Conservation (phyloP, 2,797 vertebrate species). For the Acanthurus leucopareius region DNA sequence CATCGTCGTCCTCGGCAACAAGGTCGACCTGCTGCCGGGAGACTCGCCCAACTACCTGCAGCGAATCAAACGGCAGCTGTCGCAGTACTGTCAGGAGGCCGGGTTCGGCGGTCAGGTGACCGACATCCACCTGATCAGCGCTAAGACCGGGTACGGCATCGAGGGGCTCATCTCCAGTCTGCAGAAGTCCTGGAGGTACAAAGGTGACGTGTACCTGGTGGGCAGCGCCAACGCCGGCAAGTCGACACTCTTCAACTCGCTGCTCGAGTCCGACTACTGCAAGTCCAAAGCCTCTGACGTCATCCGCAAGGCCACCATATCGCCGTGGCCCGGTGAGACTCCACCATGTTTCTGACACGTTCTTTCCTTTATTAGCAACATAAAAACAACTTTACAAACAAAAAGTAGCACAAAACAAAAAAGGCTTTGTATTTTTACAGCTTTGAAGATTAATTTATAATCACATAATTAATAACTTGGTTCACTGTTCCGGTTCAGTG, state of each 20-base stretch:
- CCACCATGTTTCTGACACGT: no score
- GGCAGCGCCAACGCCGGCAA: slow-evolving; percentile 93
- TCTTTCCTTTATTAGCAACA: no score
- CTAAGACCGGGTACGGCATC: slow-evolving; percentile 93
- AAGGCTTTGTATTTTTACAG: no score
- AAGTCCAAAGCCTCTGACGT: slow-evolving; percentile 86
- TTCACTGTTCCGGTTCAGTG: no score
- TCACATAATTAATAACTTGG: no score
- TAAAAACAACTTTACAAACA: no score
- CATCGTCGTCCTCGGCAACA: slow-evolving; percentile 91
- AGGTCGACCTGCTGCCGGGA: slow-evolving; percentile 89
- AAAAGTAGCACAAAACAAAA: no score
- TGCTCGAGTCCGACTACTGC: slow-evolving; percentile 93
- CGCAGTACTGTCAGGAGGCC: slow-evolving; percentile 73
- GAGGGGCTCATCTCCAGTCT: slow-evolving; percentile 90
- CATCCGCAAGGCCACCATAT: slow-evolving; percentile 91
- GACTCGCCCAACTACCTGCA: slow-evolving; percentile 86
- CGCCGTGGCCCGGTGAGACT: slow-evolving; percentile 92
- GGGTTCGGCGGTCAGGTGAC: slow-evolving; percentile 78
- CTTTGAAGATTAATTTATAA: no score
- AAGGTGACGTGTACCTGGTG: slow-evolving; percentile 92
- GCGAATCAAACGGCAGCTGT: slow-evolving; percentile 82
- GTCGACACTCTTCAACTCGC: slow-evolving; percentile 93
- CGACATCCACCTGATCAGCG: slow-evolving; percentile 92
- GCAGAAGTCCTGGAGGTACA: slow-evolving; percentile 91